Evolutionary conservation across 2,888 invertebrate genomes (phyloP).

Genomic region (Bursaphelenchus okinawaensis): DNA sequence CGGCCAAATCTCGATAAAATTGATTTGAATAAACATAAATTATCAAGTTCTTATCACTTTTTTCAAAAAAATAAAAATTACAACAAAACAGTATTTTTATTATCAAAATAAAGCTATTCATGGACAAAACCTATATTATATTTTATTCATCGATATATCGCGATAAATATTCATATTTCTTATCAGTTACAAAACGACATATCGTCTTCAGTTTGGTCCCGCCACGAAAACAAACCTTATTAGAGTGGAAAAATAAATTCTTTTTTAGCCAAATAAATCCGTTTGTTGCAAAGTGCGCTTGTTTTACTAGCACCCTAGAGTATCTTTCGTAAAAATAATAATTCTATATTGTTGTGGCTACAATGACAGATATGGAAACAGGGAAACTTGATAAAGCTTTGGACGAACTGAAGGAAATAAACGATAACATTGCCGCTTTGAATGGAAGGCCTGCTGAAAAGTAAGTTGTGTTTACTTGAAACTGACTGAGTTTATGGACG

Average conservation of each 20-base stretch:
- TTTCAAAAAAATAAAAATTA: too few species aligned
- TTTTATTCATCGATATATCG: background rate
- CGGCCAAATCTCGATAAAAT: conserved; percentile 43
- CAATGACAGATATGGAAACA: background rate
- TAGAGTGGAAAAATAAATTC: too few species aligned
- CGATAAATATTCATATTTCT: too few species aligned
- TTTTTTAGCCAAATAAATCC: too few species aligned
- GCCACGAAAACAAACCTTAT: background rate
- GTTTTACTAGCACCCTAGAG: too few species aligned
- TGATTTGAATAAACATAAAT: background rate
- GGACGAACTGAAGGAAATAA: background rate
- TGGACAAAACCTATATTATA: background rate
- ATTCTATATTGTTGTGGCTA: too few species aligned
- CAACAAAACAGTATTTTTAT: too few species aligned
- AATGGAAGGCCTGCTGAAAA: background rate
- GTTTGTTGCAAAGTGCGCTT: too few species aligned
- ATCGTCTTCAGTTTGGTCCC: background rate
- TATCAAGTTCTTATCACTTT: too few species aligned
- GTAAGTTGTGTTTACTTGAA: background rate
- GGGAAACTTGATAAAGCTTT: background rate
- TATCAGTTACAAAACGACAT: too few species aligned
- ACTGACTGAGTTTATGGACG: background rate
- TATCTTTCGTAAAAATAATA: too few species aligned
- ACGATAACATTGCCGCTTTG: background rate
- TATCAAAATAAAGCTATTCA: background rate